phyloP scores from a whole-genome alignment of 2,888 invertebrate species.

The Amphipoea lucens region DNA sequence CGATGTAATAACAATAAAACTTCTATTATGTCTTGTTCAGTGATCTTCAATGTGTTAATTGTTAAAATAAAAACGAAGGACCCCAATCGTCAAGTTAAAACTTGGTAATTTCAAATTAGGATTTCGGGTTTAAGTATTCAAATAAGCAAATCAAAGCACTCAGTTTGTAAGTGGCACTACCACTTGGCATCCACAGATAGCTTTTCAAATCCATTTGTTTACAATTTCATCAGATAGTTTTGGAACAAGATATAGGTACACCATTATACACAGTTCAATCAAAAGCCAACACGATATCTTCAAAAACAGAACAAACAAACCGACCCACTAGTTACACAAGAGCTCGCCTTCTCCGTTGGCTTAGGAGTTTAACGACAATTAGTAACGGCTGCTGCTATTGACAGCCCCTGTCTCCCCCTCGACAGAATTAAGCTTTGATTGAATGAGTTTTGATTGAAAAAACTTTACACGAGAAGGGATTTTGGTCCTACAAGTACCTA shows the following conservation, averaged over 20 bases:
- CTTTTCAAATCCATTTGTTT: neutral
- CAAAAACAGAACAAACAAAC: slow-evolving; percentile 24
- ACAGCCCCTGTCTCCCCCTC: slow-evolving; percentile 68
- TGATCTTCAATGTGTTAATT: too few species aligned
- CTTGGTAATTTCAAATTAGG: neutral
- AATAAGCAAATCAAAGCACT: neutral
- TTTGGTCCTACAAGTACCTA: slow-evolving; percentile 7
- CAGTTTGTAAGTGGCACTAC: neutral
- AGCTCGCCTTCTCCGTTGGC: slow-evolving; percentile 46
- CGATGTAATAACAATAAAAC: too few species aligned
- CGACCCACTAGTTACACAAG: slow-evolving; percentile 31
- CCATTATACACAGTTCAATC: neutral
- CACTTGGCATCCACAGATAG: neutral
- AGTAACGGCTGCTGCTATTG: slow-evolving; percentile 68
- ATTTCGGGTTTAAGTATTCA: neutral
- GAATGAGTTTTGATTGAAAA: slow-evolving; percentile 74
- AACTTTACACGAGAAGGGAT: slow-evolving; percentile 57
- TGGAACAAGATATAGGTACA: neutral
- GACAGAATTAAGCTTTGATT: slow-evolving; percentile 66
- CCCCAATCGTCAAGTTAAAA: neutral
- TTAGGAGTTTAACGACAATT: slow-evolving; percentile 67
- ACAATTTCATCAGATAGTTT: neutral
- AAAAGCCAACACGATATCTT: neutral
- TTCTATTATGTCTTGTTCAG: too few species aligned
- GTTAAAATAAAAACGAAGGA: neutral